A percentile compares a stretch with the other conserved stretches of the same genome.
Conservation (phyloP, 2,113 vertebrate genomes). For the Cyprinodon variegatus region DNA sequence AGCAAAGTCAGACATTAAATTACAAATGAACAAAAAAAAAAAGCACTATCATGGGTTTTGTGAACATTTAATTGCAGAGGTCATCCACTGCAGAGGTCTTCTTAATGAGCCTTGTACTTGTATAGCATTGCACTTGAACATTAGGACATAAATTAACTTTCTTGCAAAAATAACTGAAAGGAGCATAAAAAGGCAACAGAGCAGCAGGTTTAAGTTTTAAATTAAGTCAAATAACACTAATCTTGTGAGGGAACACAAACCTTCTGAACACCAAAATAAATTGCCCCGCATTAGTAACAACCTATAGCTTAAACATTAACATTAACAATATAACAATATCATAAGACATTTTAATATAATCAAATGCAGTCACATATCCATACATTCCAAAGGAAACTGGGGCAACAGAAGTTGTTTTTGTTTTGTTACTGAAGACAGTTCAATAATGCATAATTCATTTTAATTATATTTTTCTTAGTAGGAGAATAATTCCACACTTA, state of each 20-base stretch:
- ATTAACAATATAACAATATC: not conserved
- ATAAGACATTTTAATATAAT: not conserved
- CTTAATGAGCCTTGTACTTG: not conserved
- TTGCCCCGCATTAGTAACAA: not conserved
- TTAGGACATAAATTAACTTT: not conserved
- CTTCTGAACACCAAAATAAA: not conserved
- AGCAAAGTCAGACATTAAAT: not conserved
- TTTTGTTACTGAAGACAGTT: too few relatives aligned
- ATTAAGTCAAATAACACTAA: not conserved
- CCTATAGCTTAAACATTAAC: not conserved
- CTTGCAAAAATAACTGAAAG: not conserved
- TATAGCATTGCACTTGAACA: not conserved
- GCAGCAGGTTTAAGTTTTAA: not conserved
- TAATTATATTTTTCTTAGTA: not conserved
- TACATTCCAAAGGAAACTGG: not conserved
- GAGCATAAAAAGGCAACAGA: not conserved
- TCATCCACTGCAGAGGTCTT: not conserved
- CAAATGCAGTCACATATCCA: not conserved
- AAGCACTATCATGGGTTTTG: not conserved
- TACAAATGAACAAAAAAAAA: not conserved
- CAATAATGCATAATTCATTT: not conserved
- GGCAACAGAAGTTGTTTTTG: too few relatives aligned
- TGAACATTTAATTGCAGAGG: not conserved
- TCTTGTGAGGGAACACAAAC: not conserved
- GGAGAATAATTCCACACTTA: not conserved